Evolutionary conservation across 2,113 vertebrate genomes (phyloP).

Genomic region (Sakesphorus luctuosus): DNA sequence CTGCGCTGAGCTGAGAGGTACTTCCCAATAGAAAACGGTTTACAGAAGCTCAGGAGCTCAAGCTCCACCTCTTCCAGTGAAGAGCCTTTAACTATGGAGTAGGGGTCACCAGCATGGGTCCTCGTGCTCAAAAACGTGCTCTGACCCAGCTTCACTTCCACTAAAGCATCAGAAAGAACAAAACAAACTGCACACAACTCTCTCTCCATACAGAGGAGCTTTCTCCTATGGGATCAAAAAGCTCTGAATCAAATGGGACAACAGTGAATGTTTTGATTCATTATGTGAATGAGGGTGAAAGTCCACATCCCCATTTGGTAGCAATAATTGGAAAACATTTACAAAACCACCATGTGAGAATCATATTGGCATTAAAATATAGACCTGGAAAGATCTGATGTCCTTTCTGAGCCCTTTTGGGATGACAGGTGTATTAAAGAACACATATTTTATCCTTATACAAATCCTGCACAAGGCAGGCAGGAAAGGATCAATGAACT

Average conservation of each 20-base stretch:
- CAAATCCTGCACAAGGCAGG: not conserved
- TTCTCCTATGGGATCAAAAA: slow-evolving; percentile 21
- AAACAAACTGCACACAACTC: not conserved
- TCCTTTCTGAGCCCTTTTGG: not conserved
- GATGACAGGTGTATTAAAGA: not conserved
- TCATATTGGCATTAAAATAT: not conserved
- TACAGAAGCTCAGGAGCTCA: slow-evolving; percentile 28
- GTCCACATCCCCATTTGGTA: not conserved
- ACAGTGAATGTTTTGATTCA: slow-evolving; percentile 1
- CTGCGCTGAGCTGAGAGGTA: slow-evolving; percentile 37
- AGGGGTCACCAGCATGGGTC: not conserved
- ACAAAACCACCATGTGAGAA: not conserved
- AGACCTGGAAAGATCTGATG: not conserved
- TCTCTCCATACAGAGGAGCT: not conserved
- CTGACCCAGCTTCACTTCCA: not conserved
- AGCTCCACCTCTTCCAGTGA: slow-evolving; percentile 41
- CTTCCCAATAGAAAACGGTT: slow-evolving; percentile 20
- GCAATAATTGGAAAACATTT: not conserved
- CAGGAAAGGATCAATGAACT: not conserved
- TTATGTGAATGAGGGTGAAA: not conserved
- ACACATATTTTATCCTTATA: not conserved
- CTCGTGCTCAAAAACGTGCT: not conserved
- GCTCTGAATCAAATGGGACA: not conserved
- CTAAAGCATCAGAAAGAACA: not conserved
- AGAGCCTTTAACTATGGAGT: not conserved